phyloP scores from a whole-genome alignment of 1,140 invertebrate species.

The Phortica variegata region DNA sequence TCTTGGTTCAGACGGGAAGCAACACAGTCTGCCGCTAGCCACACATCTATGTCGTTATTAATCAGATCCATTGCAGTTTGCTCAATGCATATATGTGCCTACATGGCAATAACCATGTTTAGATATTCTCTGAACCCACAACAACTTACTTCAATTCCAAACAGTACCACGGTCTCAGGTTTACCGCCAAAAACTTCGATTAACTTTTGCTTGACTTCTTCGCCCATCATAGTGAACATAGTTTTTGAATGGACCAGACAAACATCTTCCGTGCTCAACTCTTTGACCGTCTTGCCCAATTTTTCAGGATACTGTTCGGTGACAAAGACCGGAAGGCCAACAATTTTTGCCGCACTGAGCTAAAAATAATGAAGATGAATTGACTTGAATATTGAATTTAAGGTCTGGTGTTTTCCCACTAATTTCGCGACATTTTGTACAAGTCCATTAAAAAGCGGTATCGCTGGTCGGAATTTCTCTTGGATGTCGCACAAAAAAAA shows the following conservation, averaged over 20 bases:
- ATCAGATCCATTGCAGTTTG: constrained; percentile 82
- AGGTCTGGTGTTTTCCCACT: constrained; percentile 54
- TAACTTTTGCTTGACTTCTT: constrained; percentile 65
- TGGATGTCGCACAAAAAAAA: constrained; percentile 86
- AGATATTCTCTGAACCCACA: neutral
- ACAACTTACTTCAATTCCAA: constrained; percentile 75
- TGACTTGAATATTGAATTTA: constrained; percentile 4
- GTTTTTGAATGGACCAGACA: constrained; percentile 72
- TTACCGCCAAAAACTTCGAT: constrained; percentile 59
- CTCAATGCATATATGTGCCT: constrained; percentile 85
- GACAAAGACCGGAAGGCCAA: constrained; percentile 79
- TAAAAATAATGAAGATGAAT: constrained; percentile 41
- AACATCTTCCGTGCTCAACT: constrained; percentile 71
- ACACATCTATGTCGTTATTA: constrained; percentile 70
- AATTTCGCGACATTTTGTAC: constrained; percentile 73
- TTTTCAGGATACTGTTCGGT: constrained; percentile 79
- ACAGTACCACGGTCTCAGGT: constrained; percentile 69
- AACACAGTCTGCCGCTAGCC: constrained; percentile 83
- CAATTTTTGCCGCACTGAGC: constrained; percentile 70
- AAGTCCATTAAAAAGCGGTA: constrained; percentile 70
- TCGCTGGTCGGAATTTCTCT: constrained; percentile 74
- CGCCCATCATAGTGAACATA: constrained; percentile 81
- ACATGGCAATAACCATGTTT: constrained; percentile 20
- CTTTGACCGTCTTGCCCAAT: constrained; percentile 75
- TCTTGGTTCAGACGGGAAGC: constrained; percentile 73